phyloP scores from a whole-genome alignment of 2,113 vertebrate genomes.

The Parus major region DNA sequence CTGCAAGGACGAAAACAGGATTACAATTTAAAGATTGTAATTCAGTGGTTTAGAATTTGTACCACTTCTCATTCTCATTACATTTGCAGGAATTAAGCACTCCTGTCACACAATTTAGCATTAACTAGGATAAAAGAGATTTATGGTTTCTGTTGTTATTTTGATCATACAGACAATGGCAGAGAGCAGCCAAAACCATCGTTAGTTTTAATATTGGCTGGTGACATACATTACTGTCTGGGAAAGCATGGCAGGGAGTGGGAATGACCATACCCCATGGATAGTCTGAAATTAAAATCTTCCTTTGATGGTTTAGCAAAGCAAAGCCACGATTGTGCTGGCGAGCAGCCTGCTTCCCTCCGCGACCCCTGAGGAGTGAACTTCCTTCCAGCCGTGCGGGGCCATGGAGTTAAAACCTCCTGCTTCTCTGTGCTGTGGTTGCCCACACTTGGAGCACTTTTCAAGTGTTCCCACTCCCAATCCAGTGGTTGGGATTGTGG shows the following conservation, averaged over 20 bases:
- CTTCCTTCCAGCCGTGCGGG: accelerated
- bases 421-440: not conserved
- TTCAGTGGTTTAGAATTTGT: not conserved
- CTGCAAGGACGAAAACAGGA: slow-evolving; percentile 12
- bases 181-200: not conserved
- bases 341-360: not conserved
- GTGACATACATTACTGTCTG: not conserved
- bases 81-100: not conserved
- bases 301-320: not conserved
- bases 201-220: not conserved
- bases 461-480: not conserved
- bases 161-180: not conserved
- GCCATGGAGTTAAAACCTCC: not conserved
- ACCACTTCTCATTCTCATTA: slow-evolving; percentile 7
- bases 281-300: not conserved
- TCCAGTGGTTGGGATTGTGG: not conserved
- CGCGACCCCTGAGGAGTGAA: accelerated
- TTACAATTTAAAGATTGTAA: not conserved
- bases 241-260: not conserved
- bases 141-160: not conserved
- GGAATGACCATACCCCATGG: not conserved
- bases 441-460: not conserved
- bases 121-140: not conserved
- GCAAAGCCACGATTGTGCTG: not conserved
- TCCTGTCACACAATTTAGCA: not conserved